phyloP scores from a whole-genome alignment of 2,888 invertebrate genomes.

The Mayetiola destructor region DNA sequence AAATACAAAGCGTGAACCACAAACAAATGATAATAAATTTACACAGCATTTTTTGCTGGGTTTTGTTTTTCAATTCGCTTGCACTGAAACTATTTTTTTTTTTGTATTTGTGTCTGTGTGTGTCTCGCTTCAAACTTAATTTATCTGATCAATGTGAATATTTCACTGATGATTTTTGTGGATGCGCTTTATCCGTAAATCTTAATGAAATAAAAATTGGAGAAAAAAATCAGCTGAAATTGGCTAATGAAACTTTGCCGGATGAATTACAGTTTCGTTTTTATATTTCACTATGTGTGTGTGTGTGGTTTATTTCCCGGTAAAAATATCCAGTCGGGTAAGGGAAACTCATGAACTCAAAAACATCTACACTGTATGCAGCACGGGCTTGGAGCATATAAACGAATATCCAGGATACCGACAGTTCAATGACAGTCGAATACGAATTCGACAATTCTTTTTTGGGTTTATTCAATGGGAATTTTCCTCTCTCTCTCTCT shows the following conservation, averaged over 20 bases:
- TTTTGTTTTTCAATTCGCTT: neutral
- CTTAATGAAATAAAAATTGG: neutral
- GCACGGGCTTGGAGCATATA: neutral
- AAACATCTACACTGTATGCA: too few species aligned
- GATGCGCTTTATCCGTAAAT: neutral
- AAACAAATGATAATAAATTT: neutral
- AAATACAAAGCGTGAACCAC: neutral
- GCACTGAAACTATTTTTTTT: neutral
- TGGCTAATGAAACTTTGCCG: constrained; percentile 5
- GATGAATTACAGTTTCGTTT: neutral
- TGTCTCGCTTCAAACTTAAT: neutral
- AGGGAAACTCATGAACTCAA: constrained; percentile 5
- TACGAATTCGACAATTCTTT: too few species aligned
- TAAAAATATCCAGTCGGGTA: too few species aligned
- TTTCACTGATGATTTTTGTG: neutral
- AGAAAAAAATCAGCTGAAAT: constrained; percentile 6
- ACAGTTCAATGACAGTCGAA: constrained; percentile 1
- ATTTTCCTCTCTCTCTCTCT: too few species aligned
- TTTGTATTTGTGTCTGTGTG: neutral
- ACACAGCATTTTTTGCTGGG: neutral
- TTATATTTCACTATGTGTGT: too few species aligned
- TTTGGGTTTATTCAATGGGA: too few species aligned
- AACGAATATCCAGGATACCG: too few species aligned
- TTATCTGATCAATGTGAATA: neutral
- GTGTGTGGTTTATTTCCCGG: too few species aligned